Percentiles rank a stretch among this genome's conserved stretches.
These are phyloP conservation scores for Lasioglossum calceatum DNA, from an alignment of 2,888 invertebrate species.

Conservation along the genomic window DNA sequence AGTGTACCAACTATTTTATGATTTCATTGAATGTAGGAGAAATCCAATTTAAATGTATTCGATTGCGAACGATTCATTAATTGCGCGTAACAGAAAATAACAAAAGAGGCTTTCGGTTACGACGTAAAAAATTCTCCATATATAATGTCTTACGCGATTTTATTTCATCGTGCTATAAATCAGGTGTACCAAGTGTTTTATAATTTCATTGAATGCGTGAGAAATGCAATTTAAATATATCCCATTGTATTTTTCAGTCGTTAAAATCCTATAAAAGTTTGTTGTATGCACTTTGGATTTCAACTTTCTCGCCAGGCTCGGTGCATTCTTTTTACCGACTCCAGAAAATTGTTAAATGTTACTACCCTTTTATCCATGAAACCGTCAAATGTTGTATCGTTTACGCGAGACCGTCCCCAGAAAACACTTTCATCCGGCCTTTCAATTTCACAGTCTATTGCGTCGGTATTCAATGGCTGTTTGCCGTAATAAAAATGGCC, in stretches of 20 bases:
- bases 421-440: constrained; percentile 14
- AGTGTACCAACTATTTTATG: background rate
- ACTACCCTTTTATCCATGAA: background rate
- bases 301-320: no score
- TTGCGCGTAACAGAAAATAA: background rate
- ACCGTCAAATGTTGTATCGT: background rate
- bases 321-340: no score
- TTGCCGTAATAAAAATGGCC: background rate
- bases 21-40: background rate
- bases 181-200: background rate
- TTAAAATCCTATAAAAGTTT: no score
- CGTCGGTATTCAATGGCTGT: background rate
- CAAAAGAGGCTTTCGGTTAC: background rate
- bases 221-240: background rate
- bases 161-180: background rate
- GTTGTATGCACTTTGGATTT: no score
- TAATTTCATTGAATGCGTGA: background rate
- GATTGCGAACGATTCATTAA: background rate
- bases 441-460: constrained; percentile 3
- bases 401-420: background rate
- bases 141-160: background rate
- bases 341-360: no score
- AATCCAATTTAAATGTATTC: background rate
- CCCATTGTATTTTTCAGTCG: no score
- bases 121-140: no score